A percentile compares a stretch with the other conserved stretches of the same genome.
phyloP scores from a whole-genome alignment of 2,888 invertebrate species.

The Andrena hattorfiana region DNA sequence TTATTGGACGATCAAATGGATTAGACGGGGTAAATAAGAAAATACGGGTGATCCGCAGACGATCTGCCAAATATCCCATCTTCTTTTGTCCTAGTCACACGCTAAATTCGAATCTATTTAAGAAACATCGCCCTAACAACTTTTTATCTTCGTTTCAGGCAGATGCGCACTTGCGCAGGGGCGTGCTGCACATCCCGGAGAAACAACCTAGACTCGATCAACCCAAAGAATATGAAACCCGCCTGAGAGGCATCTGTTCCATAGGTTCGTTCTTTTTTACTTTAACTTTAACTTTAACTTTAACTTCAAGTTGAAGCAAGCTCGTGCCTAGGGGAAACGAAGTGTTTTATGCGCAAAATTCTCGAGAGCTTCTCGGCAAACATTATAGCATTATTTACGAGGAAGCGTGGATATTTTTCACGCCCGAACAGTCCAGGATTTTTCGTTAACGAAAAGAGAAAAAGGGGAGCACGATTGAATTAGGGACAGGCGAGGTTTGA shows the following conservation, averaged over 20 bases:
- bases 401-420: background rate
- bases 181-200: background rate
- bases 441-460: background rate
- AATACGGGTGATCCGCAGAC: slow-evolving; percentile 10
- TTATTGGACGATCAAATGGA: slow-evolving; percentile 14
- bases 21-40: slow-evolving; percentile 14
- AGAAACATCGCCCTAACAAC: background rate
- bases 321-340: background rate
- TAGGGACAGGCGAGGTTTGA: slow-evolving; percentile 1
- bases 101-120: background rate
- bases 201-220: background rate
- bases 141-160: background rate
- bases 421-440: background rate
- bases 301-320: background rate
- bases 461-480: background rate
- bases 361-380: background rate
- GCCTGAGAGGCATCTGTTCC: background rate
- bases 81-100: too few species aligned
- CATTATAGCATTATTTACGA: background rate
- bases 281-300: background rate
- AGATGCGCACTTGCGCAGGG: background rate
- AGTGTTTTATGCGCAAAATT: background rate
- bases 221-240: background rate
- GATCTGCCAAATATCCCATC: background rate
- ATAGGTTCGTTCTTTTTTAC: slow-evolving; percentile 1